Base-by-base conservation (phyloP, 2,797 vertebrate genomes). In the Xiphorhynchus erythropygius region DNA sequence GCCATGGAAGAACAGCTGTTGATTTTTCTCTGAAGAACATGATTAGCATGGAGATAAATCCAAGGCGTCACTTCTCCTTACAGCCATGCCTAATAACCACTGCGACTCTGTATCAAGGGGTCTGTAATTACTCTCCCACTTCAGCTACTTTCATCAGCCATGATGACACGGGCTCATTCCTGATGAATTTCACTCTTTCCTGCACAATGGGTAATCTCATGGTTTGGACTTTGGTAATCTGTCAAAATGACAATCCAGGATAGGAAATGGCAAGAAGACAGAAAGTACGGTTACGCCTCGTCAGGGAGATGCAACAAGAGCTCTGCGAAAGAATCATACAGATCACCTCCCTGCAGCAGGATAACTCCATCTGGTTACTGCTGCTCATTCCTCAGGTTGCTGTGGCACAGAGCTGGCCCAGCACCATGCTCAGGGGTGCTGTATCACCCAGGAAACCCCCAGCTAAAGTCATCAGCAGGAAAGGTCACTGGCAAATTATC, bases 41-140 rank as follows among this genome's bases (percentile, higher is more conserved):
- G 96, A 96, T 96, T 95, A 95, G 94, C 96, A 94, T 96, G 94
- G 96, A 96, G 96, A 96, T 95, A 94, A 96, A 97, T 94, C 95
- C 81, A 94, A 86, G 0, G 1, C 74, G 71, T 94, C 96, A 90
- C 94, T 84, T 94, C 93, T 96, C 81, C 94, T 96, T 79, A 90
- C 77, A 94, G 90, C 87, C 91, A 89, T 93, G 85, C 94, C 96
- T 94, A 96, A 96, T 89, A 94, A 94, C 90, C 75, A 59, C 91
- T 69, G 87, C 1, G 18, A 79, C 90, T 92, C 87, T n/a, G 37
- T 5, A 59, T 84, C 18, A n/a, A 93, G 83, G 74, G 93, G 70
- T 63, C 90, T 76, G 93, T 92, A 96, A 97, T 97, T 96, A 94
- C 87, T 93, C 93, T 90, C 81, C 80, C 84, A 82, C 91, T 94